These are phyloP conservation scores for Myripristis jacobus DNA, from an alignment of 2,797 vertebrate genomes.

Conservation along the genomic window DNA sequence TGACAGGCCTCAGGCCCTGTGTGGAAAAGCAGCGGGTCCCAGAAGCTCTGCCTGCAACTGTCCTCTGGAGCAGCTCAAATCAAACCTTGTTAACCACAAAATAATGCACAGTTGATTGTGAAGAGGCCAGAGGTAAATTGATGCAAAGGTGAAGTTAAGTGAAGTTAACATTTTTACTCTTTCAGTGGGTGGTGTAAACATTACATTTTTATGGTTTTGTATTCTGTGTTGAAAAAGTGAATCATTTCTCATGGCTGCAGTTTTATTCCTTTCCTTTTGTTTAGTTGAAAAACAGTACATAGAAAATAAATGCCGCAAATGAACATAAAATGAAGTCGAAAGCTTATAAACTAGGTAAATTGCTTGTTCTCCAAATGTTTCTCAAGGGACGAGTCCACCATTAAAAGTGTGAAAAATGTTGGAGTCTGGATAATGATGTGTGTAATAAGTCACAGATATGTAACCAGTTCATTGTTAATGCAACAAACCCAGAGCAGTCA, in stretches of 20 bases:
- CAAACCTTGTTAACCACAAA: slow-evolving; percentile 46
- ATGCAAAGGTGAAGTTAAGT: slow-evolving; percentile 13
- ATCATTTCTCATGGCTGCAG: too few species aligned
- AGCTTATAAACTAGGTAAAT: background rate
- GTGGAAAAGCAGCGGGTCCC: slow-evolving; percentile 58
- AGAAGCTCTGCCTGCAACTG: slow-evolving; percentile 53
- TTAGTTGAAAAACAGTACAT: too few species aligned
- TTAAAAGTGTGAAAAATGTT: background rate
- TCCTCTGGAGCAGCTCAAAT: slow-evolving; percentile 59
- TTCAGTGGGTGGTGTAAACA: slow-evolving; percentile 11
- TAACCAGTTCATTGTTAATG: background rate
- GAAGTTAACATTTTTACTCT: slow-evolving; percentile 18
- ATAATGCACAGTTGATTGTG: slow-evolving; percentile 48
- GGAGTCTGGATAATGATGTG: background rate
- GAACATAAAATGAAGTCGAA: background rate
- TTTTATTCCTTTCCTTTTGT: too few species aligned
- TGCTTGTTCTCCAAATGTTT: background rate
- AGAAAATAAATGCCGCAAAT: too few species aligned
- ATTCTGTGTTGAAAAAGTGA: too few species aligned
- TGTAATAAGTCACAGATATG: background rate
- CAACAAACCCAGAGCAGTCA: background rate
- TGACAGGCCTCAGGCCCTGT: slow-evolving; percentile 77
- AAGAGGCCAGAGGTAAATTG: slow-evolving; percentile 30
- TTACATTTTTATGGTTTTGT: background rate
- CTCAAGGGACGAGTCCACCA: background rate